Evolutionary conservation across 2,888 invertebrate species (phyloP), one percentile per base, ranked within the genome.

Genomic region (Ormyrus pomaceus): DNA sequence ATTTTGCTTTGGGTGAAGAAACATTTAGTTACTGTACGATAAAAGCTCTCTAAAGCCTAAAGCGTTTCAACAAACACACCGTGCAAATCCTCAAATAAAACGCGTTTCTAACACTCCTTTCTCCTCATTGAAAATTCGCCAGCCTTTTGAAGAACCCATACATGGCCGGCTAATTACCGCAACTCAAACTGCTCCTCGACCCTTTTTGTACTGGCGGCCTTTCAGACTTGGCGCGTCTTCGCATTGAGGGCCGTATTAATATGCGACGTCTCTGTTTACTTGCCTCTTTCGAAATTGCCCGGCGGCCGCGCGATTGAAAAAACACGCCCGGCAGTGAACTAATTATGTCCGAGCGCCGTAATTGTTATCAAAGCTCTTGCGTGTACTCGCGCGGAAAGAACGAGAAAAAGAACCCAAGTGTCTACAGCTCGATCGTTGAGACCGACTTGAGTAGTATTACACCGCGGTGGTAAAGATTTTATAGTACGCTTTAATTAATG

Each of bases 221-320:
- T 55, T 13, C 13, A 55, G 51, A 55, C 51, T 71, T 77, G 46
- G 7, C 56, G 34, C 71, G 34, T 59, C 71, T 65, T 77, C 50
- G 51, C 19, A 45, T 61, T 48, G 13, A 4, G 5, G 6, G 10
- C 0, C 13, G 50, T 51, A 65, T 64, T 77, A 56, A 71, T 77
- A 82, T 72, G 73, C 56, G 55, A 56, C 82, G 83, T 83, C 81
- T 84, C 82, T 84, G 83, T 84, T 84, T 84, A 82, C 82, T 81
- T 69, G 82, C 77, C 81, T 80, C 82, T 79, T 83, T 81, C 84
- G 83, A 81, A 70, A 76, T 19, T 34, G 48, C 58, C 66, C 55
- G 19, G 19, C 19, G 19, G 19, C 19, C 19, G 19, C 19, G 19
- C 19, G 19, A 77, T 73, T 19, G 50, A 64, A 65, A 73, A 73